Base-by-base conservation (phyloP, 2,888 invertebrate genomes). In the Meta bourneti region DNA sequence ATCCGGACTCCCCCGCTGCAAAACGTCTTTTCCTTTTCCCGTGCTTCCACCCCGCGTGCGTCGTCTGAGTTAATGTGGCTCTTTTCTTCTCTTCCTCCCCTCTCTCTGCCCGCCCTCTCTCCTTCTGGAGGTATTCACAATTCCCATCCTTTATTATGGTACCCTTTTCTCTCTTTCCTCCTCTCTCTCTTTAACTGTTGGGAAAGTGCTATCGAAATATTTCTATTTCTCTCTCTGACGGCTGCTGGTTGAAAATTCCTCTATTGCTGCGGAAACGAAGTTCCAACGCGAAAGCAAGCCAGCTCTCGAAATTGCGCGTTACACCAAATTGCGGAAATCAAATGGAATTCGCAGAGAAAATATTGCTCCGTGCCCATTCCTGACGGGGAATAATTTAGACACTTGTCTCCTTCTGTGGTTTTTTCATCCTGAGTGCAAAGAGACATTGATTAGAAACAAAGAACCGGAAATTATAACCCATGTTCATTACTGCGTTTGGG, bases 81-180 rank as follows among this genome's bases (percentile, higher is more conserved):
- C 78, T 71, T 72, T 72, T 87, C 54, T 79, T 78, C 11, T 79
- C 8, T 16, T 61, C 34, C 72, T 16, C 16, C 77, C n/a, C 52
- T 77, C 82, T 51, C 54, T 19, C 51, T 20, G 77, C 48, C 72
- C 74, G 54, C 34, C n/a, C 51, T 2, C 54, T 70, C 19, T 49
- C 77, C 77, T 72, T 85, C 85, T 75, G 51, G 74, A 80, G 79
- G 86, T 80, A 91, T 86, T 91, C 90, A 86, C 86, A 85, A 90
- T 90, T 85, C 8, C 54, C 20, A 16, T 72, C 70, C n/a, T 70
- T 77, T 69, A 61, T 49, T 70, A 70, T 78, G 75, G 61, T 34
- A 71, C 78, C 75, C 75, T 75, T 54, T 71, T 19, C 19, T 20
- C 11, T 51, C 19, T 69, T 13, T 61, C 79, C 49, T 6, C 54